phyloP scores from a whole-genome alignment of 2,113 vertebrate genomes.

The Rana temporaria region DNA sequence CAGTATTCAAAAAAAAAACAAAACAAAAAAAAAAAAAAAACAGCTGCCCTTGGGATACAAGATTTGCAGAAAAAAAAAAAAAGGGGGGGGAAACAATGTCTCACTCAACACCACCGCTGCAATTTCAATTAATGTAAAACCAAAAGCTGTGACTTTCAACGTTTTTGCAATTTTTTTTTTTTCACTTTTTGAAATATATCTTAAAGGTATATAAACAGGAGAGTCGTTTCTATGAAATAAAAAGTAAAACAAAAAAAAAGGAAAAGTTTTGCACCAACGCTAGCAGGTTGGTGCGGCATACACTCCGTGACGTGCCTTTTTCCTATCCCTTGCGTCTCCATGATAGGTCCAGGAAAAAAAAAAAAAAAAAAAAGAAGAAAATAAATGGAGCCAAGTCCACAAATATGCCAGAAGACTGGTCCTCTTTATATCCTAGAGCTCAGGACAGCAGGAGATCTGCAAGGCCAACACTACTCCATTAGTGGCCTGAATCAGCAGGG shows the following conservation, averaged over 20 bases:
- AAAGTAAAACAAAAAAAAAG: slow-evolving; percentile 60
- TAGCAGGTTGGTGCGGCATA: slow-evolving; percentile 68
- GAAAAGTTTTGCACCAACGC: slow-evolving; percentile 70
- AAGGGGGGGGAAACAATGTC: not conserved
- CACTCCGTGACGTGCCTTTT: slow-evolving; percentile 69
- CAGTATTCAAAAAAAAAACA: slow-evolving; percentile 53
- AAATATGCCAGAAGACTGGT: slow-evolving; percentile 49
- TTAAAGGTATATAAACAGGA: slow-evolving; percentile 52
- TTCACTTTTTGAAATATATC: not conserved
- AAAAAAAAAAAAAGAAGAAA: no score
- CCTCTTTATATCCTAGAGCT: slow-evolving; percentile 36
- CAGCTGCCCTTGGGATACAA: not conserved
- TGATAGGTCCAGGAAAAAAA: slow-evolving; percentile 70
- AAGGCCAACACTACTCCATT: slow-evolving; percentile 74
- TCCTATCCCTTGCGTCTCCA: slow-evolving; percentile 55
- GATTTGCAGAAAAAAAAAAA: not conserved
- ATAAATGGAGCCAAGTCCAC: slow-evolving; percentile 64
- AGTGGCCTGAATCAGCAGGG: slow-evolving; percentile 76
- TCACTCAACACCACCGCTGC: not conserved
- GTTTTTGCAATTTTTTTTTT: not conserved
- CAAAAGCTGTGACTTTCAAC: not conserved
- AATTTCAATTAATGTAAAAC: not conserved
- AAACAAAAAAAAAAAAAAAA: slow-evolving; percentile 55
- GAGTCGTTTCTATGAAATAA: slow-evolving; percentile 18
- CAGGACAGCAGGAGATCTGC: slow-evolving; percentile 61